phyloP scores from a whole-genome alignment of 2,888 invertebrate genomes.

The Ectobius pallidus region DNA sequence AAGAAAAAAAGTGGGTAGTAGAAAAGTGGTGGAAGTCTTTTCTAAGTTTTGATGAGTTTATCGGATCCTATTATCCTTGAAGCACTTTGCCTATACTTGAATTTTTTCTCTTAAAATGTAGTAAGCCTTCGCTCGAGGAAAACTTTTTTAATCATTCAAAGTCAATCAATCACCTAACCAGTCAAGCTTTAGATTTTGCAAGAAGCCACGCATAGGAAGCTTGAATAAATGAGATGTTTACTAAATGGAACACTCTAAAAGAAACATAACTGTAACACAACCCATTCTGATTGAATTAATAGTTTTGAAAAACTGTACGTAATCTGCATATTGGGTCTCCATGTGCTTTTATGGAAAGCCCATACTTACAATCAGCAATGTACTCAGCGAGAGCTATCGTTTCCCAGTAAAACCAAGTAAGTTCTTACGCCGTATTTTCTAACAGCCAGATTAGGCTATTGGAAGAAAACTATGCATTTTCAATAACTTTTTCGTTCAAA shows the following conservation, averaged over 20 bases:
- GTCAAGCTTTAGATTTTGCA: slow-evolving; percentile 28
- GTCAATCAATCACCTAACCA: slow-evolving; percentile 55
- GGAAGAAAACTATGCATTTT: too few relatives aligned
- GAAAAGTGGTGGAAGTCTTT: slow-evolving; percentile 27
- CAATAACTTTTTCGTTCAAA: too few relatives aligned
- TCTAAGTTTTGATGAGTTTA: slow-evolving; percentile 54
- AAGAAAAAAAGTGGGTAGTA: neutral
- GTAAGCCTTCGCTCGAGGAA: slow-evolving; percentile 27
- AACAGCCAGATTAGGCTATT: too few relatives aligned
- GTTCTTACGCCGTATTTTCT: too few relatives aligned
- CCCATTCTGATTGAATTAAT: too few relatives aligned
- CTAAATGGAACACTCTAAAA: slow-evolving; percentile 3
- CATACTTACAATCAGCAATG: too few relatives aligned
- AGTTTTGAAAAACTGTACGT: too few relatives aligned
- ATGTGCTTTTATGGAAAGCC: too few relatives aligned
- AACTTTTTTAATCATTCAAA: slow-evolving; percentile 56
- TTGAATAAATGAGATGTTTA: slow-evolving; percentile 30
- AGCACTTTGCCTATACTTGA: slow-evolving; percentile 29
- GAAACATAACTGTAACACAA: too few relatives aligned
- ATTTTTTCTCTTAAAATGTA: slow-evolving; percentile 16
- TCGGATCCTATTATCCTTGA: slow-evolving; percentile 53
- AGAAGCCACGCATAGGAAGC: slow-evolving; percentile 11
- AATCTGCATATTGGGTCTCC: too few relatives aligned
- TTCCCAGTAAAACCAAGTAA: too few relatives aligned
- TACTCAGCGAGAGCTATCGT: too few relatives aligned